These are phyloP conservation scores for Parapsyche elsis DNA, from an alignment of 1,140 invertebrate species.

Conservation along the genomic window DNA sequence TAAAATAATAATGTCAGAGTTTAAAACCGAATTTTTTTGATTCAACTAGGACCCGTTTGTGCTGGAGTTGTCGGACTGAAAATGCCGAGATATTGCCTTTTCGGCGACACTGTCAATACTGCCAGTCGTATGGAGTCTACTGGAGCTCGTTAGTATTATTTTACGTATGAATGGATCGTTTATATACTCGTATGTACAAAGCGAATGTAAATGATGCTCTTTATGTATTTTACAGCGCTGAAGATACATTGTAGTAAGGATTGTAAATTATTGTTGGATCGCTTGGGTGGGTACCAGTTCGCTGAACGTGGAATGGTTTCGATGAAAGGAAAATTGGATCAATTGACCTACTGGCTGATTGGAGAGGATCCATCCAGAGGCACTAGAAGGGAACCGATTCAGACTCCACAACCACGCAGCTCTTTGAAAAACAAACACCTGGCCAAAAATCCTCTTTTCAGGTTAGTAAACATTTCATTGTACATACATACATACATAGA, in stretches of 20 bases:
- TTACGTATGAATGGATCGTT: slow-evolving; percentile 1
- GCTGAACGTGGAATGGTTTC: slow-evolving; percentile 82
- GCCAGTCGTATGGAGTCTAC: slow-evolving; percentile 95
- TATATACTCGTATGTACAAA: not conserved
- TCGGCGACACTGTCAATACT: slow-evolving; percentile 91
- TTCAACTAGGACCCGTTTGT: slow-evolving; percentile 74
- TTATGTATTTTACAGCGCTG: slow-evolving; percentile 68
- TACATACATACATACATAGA: too few relatives aligned
- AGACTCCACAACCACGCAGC: slow-evolving; percentile 68
- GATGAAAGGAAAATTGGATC: slow-evolving; percentile 90
- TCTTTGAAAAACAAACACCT: slow-evolving; percentile 71
- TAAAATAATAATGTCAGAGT: not conserved
- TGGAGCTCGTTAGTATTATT: slow-evolving; percentile 72
- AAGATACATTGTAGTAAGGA: slow-evolving; percentile 91
- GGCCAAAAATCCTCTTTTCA: slow-evolving; percentile 63
- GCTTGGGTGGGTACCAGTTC: slow-evolving; percentile 85
- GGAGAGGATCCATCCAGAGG: slow-evolving; percentile 76
- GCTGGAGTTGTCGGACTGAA: slow-evolving; percentile 90
- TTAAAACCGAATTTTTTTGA: not conserved
- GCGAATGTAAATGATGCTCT: too few relatives aligned
- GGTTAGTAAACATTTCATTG: slow-evolving; percentile 54
- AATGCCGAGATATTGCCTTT: slow-evolving; percentile 92
- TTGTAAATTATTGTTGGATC: slow-evolving; percentile 85
- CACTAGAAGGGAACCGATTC: slow-evolving; percentile 53
- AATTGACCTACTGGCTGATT: slow-evolving; percentile 87